These are phyloP conservation scores for Hesperophylax magnus DNA, from an alignment of 1,140 invertebrate species.

Conservation along the genomic window DNA sequence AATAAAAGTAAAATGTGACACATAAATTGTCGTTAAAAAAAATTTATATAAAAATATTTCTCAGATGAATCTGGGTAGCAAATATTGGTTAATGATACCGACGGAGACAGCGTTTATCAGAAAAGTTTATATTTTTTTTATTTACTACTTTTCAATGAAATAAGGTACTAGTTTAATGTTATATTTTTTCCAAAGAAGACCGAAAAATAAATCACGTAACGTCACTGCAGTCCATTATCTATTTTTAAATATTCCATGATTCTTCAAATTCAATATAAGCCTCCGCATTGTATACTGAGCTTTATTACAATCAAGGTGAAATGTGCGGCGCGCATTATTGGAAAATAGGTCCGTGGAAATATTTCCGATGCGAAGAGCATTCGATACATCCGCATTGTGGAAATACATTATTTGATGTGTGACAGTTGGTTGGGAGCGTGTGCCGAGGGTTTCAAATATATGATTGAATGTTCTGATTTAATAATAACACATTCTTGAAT, in stretches of 20 bases:
- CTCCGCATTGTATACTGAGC: neutral
- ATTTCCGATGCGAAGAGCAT: slow-evolving; percentile 38
- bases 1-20: too few species aligned
- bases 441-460: slow-evolving; percentile 34
- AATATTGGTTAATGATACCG: too few species aligned
- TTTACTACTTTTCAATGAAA: too few species aligned
- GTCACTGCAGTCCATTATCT: too few species aligned
- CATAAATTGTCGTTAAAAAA: too few species aligned
- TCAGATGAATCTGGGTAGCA: too few species aligned
- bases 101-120: too few species aligned
- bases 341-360: slow-evolving; percentile 35
- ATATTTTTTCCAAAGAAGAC: too few species aligned
- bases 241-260: neutral
- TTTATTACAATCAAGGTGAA: slow-evolving; percentile 33
- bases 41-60: too few species aligned
- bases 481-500: slow-evolving; percentile 1
- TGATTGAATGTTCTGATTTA: slow-evolving; percentile 15
- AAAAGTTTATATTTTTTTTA: too few species aligned
- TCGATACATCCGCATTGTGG: slow-evolving; percentile 31
- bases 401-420: slow-evolving; percentile 48
- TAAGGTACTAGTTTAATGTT: too few species aligned
- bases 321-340: slow-evolving; percentile 24
- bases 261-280: slow-evolving; percentile 23
- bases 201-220: too few species aligned
- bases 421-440: slow-evolving; percentile 33